Conservation (phyloP, 2,888 invertebrate species). For the Vanessa cardui region DNA sequence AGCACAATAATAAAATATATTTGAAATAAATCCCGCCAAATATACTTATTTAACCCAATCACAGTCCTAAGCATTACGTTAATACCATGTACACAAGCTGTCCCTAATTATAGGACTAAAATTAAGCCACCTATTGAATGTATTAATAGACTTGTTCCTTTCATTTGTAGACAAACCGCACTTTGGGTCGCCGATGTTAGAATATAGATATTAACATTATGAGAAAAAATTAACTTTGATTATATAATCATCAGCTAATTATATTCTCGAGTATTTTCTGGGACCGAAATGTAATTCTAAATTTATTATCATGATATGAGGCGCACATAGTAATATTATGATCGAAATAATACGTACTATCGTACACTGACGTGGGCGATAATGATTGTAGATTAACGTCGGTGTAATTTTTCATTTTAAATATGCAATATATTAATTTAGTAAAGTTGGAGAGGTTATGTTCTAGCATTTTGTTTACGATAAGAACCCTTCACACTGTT, state of each 20-base stretch:
- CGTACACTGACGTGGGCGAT: conserved; percentile 29
- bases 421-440: conserved; percentile 12
- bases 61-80: not conserved
- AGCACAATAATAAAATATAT: conserved; percentile 62
- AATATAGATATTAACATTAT: not conserved
- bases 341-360: conserved; percentile 17
- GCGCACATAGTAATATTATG: not conserved
- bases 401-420: not conserved
- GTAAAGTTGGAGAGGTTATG: conserved; percentile 38
- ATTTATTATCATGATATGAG: conserved; percentile 5
- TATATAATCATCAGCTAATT: not conserved
- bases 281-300: not conserved
- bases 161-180: conserved; percentile 32
- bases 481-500: conserved; percentile 28
- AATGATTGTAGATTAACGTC: conserved; percentile 19
- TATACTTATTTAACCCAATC: conserved; percentile 16
- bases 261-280: not conserved
- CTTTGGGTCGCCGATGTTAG: conserved; percentile 1
- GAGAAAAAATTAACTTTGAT: not conserved
- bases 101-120: conserved; percentile 60
- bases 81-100: conserved; percentile 4
- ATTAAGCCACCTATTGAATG: conserved; percentile 68
- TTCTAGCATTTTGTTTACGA: conserved; percentile 28
- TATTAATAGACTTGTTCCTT: conserved; percentile 72
- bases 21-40: conserved; percentile 59